Percentiles rank a stretch among this genome's conserved stretches.
phyloP scores from a whole-genome alignment of 1,140 invertebrate genomes.

The Drosophila biarmipes region DNA sequence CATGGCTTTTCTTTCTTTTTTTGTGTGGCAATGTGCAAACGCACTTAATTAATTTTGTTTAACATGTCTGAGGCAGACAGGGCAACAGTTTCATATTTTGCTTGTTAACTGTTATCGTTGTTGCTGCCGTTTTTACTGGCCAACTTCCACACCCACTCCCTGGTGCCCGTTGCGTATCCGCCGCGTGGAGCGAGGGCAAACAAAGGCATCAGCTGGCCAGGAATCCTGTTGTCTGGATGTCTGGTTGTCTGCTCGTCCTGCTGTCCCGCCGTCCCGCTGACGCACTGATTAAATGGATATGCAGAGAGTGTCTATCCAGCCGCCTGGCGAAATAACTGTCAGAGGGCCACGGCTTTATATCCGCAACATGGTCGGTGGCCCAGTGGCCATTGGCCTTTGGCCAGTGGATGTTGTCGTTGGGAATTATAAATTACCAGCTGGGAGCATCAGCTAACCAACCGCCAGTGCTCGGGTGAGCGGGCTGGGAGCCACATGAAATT shows the following conservation, averaged over 20 bases:
- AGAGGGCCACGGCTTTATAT: slow-evolving; percentile 29
- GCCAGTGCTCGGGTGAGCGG: not conserved
- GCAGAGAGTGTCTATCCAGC: slow-evolving; percentile 62
- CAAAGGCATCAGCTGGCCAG: slow-evolving; percentile 43
- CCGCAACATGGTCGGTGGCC: not conserved
- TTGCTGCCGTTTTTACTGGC: slow-evolving; percentile 19
- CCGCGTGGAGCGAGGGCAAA: slow-evolving; percentile 40
- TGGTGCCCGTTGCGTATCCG: slow-evolving; percentile 49
- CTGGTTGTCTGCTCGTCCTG: slow-evolving; percentile 1
- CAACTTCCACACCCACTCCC: slow-evolving; percentile 14
- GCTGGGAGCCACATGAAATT: slow-evolving; percentile 61
- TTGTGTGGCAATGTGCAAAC: slow-evolving; percentile 43
- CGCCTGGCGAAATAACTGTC: slow-evolving; percentile 47
- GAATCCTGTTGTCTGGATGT: not conserved
- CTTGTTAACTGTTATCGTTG: slow-evolving; percentile 67
- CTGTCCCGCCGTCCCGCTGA: slow-evolving; percentile 28
- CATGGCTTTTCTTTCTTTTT: not conserved
- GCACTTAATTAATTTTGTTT: slow-evolving; percentile 77
- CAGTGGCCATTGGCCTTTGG: not conserved
- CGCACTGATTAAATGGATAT: slow-evolving; percentile 78
- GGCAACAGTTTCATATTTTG: slow-evolving; percentile 72
- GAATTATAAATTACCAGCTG: slow-evolving; percentile 72
- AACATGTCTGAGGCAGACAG: slow-evolving; percentile 50
- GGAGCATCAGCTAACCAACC: slow-evolving; percentile 14
- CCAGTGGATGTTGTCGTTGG: slow-evolving; percentile 22